Evolutionary conservation across 64 coral and sea anemone genomes (phyloP).

Genomic region (Catalaphyllia jardinei): DNA sequence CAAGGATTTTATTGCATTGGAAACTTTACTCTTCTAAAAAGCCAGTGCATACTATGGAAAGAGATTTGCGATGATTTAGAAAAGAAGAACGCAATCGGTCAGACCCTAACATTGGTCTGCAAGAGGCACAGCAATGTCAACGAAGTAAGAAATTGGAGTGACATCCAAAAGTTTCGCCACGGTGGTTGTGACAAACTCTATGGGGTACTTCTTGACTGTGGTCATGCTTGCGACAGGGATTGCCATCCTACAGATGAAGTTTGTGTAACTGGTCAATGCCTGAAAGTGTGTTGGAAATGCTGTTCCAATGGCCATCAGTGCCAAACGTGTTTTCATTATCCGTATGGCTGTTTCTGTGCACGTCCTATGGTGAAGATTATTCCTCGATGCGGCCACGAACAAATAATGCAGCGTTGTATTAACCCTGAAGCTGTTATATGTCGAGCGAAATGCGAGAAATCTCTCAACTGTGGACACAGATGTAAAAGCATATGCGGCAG

Average conservation of each 20-base stretch:
- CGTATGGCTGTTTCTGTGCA: background rate
- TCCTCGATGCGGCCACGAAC: conserved; percentile 42
- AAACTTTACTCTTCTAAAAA: background rate
- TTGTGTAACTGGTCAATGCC: background rate
- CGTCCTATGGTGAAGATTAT: background rate
- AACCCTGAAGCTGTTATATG: conserved; percentile 26
- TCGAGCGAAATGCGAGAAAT: background rate
- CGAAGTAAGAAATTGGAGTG: background rate
- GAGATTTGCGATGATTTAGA: conserved; percentile 49
- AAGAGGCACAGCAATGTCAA: conserved; percentile 49
- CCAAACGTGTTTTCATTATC: background rate
- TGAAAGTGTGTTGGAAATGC: background rate
- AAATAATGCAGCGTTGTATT: conserved; percentile 2
- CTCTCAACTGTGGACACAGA: conserved; percentile 20
- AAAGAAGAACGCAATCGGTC: background rate
- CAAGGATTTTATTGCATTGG: conserved; percentile 33
- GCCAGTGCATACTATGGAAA: conserved; percentile 33
- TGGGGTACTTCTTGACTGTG: conserved; percentile 10
- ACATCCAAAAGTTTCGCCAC: conserved; percentile 18
- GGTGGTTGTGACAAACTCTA: conserved; percentile 20
- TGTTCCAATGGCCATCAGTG: background rate
- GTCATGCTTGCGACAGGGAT: background rate
- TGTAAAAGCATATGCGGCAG: conserved; percentile 13
- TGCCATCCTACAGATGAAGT: conserved; percentile 32
- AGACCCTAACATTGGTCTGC: conserved; percentile 7